Base-by-base conservation (phyloP, 2,113 vertebrate species). In the Crotalus tigris region DNA sequence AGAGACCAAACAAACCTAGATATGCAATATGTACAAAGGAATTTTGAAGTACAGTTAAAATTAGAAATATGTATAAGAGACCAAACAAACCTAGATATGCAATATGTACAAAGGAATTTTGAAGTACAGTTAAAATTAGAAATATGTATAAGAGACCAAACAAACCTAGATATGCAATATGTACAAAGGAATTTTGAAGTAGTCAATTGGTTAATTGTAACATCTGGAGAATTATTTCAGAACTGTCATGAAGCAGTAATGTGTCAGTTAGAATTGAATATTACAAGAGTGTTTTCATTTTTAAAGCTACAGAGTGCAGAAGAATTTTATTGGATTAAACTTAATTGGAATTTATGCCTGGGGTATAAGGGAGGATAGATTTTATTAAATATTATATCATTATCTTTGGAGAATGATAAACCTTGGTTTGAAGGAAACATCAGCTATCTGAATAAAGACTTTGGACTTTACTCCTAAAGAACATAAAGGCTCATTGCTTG, bases 81-180 rank as follows among this genome's bases (percentile, higher is more conserved):
- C 15, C 19, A 15, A 46, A 46, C 33, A 92, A 75, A 57, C 39
- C 33, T 55, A 55, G 61, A 89, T 57, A 57, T 69, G 0, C 39
- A 90, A 85, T 61, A 58, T 53, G 46, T 49, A 86, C 53, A 59
- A 81, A 89, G 46, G 44, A 49, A n/a, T n/a, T n/a, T n/a, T n/a
- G n/a, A n/a, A 92, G 33, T 87, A 54, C 19, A 26, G 92, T 91
- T 13, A 85, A 93, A 93, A 85, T 90, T 53, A 86, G 57, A 85
- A 39, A 46, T 13, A 46, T 61, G 88, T 44, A 39, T 69, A 39
- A 46, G 64, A 88, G 23, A 81, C 15, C 19, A 15, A 46, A 46
- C 33, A 92, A 75, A 57, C 39, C 33, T 55, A 55, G 61, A 89
- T 57, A 57, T 69, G 0, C 39, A 90, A 85, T 61, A 58, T 53